Evolutionary conservation across 2,797 vertebrate species (phyloP).

Genomic region (Vireo griseus): DNA sequence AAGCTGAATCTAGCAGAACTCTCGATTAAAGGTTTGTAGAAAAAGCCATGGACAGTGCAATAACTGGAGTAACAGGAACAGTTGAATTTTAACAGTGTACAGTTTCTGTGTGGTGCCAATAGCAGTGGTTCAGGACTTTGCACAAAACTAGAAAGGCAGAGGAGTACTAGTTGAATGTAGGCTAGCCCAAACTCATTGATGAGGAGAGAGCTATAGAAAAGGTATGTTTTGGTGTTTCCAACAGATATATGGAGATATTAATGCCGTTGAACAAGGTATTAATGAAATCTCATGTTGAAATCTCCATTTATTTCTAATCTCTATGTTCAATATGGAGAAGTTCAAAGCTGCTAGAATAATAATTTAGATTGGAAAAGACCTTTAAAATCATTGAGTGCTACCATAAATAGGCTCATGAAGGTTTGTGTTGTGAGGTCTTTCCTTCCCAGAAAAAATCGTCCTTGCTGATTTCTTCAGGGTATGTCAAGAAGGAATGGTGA

Average conservation of each 20-base stretch:
- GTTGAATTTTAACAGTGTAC: neutral
- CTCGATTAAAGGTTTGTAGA: neutral
- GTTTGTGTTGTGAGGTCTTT: neutral
- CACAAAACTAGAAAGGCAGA: neutral
- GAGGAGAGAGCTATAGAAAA: neutral
- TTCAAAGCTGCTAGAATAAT: neutral
- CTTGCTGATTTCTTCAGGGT: neutral
- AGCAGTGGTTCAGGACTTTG: neutral
- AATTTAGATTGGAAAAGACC: neutral
- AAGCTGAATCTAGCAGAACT: neutral
- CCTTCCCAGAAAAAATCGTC: neutral
- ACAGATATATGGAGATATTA: neutral
- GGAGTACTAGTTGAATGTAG: neutral
- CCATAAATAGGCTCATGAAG: neutral
- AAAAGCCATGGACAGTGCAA: neutral
- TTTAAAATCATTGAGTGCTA: neutral
- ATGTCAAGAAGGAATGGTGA: neutral
- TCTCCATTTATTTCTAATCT: neutral
- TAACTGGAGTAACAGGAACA: neutral
- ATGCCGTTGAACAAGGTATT: neutral
- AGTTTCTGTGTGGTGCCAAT: neutral
- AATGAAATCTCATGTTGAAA: neutral
- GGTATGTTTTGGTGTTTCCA: neutral
- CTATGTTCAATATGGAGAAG: neutral
- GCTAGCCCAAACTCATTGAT: neutral